Evolutionary conservation across 2,888 invertebrate species (phyloP), one percentile per base, ranked within the genome.

Genomic region (Steromphala cineraria): DNA sequence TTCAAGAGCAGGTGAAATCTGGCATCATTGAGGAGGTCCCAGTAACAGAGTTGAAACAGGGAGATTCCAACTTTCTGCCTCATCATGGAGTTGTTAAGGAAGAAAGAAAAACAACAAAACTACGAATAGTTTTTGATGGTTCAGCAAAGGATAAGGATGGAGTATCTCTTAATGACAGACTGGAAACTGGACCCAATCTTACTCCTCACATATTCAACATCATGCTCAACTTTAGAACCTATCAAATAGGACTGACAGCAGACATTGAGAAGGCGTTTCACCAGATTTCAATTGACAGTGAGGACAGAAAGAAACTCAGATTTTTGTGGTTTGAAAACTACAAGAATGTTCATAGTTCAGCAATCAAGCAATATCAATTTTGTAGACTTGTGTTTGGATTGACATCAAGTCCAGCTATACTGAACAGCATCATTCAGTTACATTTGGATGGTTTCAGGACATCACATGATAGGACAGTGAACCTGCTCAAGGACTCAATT

Each of bases 191-290:
- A 17, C 40, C 74, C 13, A 74, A 74, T 74, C 46, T 74, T 13
- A 74, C 40, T 40, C 74, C 40, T n/a, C 40, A 74, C 46, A 74
- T 74, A 36, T 74, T 74, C 19, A 40, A 17, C 31, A 21, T 74
- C n/a, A n/a, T 74, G 21, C 46, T 74, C 36, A 52, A 74, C n/a
- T 74, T 74, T 40, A 40, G 46, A 40, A 40, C 40, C 7, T 52
- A 74, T 36, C 74, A 24, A 15, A 52, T 74, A 7, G 74, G 74
- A n/a, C 15, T 74, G 21, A 74, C 74, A 46, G 31, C 74, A n/a
- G 46, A 74, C 40, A 74, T 74, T n/a, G 46, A 74, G 40, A 74
- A 74, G 74, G 74, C 74, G 28, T 74, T 74, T 74, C 74, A 40
- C 28, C 74, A 74, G 40, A 74, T 74, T n/a, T 74, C 74, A 0